Evolutionary conservation across 2,113 vertebrate genomes (phyloP), one percentile per base, ranked within the genome.

Genomic region (Anser cygnoides): DNA sequence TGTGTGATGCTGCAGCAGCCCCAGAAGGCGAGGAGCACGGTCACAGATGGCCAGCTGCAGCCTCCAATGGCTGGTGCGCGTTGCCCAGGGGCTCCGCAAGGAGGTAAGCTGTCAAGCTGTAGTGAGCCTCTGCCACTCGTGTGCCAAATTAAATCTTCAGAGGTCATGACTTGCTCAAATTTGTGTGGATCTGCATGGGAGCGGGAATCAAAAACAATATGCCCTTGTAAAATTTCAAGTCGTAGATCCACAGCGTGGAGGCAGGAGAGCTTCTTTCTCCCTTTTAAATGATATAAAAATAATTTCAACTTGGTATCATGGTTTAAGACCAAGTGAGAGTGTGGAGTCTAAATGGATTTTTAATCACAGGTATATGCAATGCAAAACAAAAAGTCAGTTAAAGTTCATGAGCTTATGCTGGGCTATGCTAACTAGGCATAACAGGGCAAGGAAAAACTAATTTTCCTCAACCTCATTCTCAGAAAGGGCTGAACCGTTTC

Each of bases 391-490:
- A 96, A 96, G 92, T 92, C 95, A 96, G 93, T 85, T 96, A 62
- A 91, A 97, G 96, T 96, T 97, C 95, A 95, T 2, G 20, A 91
- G 39, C 62, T 91, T 50, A 63, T 79, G 66, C 78, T 92, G 73
- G 79, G 72, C 86, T 84, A 58, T 85, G 91, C 74, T 95, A 93
- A 95, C 77, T 54, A 89, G 84, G 89, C 62, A 74, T 94, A 82
- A 28, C 44, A 70, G 23, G 43, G 58, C 77, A 76, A 89, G 91
- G 94, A 96, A 71, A 89, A 95, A 94, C 71, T 17, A 72, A 82
- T 95, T 93, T 96, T 95, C 94, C 80, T 94, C 70, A 93, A n/a
- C 92, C 89, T 96, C 62, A 8, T 97, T 96, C 93, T 96, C 95
- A 95, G 96, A 97, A 97, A 91, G 78, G 50, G n/a, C 50, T 93